Conservation (phyloP, 1,140 invertebrate genomes). For the Stegodyphus mimosarum region DNA sequence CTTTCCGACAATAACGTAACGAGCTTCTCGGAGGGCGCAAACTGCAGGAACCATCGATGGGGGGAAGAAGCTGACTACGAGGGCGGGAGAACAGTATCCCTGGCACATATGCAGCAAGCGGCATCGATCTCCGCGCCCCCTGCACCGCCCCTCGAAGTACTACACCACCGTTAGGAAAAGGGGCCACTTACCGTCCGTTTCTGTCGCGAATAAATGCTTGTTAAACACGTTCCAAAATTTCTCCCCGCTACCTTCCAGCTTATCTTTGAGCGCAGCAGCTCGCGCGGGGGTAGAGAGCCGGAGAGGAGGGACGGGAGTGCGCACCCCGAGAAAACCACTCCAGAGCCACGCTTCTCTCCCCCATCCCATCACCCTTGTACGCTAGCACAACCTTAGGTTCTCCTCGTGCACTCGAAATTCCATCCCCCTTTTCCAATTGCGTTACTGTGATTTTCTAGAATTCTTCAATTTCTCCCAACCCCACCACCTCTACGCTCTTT, state of each 20-base stretch:
- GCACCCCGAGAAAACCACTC: slow-evolving; percentile 49
- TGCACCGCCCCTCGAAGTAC: slow-evolving; percentile 2
- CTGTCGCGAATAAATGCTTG: slow-evolving; percentile 59
- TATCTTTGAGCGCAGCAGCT: neutral
- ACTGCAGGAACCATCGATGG: neutral
- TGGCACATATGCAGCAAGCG: too few relatives aligned
- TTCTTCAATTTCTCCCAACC: slow-evolving; percentile 27
- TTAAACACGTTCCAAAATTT: slow-evolving; percentile 60
- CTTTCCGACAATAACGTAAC: slow-evolving; percentile 29
- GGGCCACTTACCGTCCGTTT: slow-evolving; percentile 52
- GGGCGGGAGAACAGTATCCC: too few relatives aligned
- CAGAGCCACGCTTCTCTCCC: slow-evolving; percentile 16
- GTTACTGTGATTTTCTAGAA: slow-evolving; percentile 28
- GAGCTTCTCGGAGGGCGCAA: slow-evolving; percentile 17
- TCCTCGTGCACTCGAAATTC: slow-evolving; percentile 44
- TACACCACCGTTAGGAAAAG: slow-evolving; percentile 38
- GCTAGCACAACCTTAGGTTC: slow-evolving; percentile 24
- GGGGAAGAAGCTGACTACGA: neutral
- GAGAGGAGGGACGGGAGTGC: neutral
- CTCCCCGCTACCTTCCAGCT: slow-evolving; percentile 33
- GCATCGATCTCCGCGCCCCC: slow-evolving; percentile 18
- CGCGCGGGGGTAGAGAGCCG: slow-evolving; percentile 16
- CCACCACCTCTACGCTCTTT: neutral
- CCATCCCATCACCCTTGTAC: too few relatives aligned
- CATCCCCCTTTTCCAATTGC: slow-evolving; percentile 6